Percentiles rank a stretch among this genome's conserved stretches.
Conservation (phyloP, 2,888 invertebrate species). For the Macroteleia sp. region DNA sequence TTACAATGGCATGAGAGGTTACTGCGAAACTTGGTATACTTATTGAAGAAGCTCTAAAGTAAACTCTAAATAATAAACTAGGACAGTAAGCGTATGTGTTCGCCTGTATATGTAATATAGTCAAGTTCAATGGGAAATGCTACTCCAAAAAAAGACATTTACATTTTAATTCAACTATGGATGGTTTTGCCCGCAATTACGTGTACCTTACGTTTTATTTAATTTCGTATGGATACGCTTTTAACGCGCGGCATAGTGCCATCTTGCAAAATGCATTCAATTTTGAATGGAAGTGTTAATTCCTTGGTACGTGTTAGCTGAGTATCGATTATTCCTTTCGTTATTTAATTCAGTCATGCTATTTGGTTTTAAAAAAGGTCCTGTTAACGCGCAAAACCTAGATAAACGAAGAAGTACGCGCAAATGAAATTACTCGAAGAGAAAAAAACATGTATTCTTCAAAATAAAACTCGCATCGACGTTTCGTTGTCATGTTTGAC, state of each 20-base stretch:
- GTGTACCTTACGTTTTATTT: no score
- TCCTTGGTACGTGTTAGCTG: constrained; percentile 10
- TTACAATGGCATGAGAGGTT: constrained; percentile 38
- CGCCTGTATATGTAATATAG: background rate
- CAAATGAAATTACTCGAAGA: no score
- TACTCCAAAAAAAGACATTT: constrained; percentile 18
- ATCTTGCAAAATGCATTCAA: constrained; percentile 22
- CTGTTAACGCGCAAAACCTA: no score
- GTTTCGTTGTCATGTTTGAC: no score
- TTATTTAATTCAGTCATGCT: constrained; percentile 15
- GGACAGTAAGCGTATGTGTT: constrained; percentile 15
- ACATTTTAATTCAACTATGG: background rate
- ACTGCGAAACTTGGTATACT: constrained; percentile 43
- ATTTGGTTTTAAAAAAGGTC: no score
- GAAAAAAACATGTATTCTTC: no score
- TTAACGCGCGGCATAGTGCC: constrained; percentile 1
- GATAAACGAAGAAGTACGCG: no score
- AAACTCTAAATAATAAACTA: constrained; percentile 51
- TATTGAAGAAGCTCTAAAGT: constrained; percentile 50
- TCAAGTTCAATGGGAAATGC: constrained; percentile 18
- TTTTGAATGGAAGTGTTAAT: constrained; percentile 32
- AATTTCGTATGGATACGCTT: no score
- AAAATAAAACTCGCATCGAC: no score
- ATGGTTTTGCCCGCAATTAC: no score
- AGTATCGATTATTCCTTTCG: constrained; percentile 31